Evolutionary conservation across 2,797 vertebrate species (phyloP), one percentile per base, ranked within the genome.

Genomic region (Silurus lanzhouensis): DNA sequence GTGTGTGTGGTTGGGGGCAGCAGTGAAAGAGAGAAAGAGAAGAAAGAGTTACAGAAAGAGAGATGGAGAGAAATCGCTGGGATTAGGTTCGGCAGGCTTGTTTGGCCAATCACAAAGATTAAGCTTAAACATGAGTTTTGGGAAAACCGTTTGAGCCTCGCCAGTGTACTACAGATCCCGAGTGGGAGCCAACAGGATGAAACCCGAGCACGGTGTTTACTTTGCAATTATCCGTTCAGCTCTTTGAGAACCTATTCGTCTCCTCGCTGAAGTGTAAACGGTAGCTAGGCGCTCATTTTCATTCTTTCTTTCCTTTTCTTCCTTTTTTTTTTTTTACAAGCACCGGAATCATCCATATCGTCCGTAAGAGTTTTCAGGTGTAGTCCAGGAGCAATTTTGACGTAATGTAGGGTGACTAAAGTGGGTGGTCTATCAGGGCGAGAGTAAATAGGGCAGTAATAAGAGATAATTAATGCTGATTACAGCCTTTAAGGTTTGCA

Each of bases 211-310:
- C 38, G n/a, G 46, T 83, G 83, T 87, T 87, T 87, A 72, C 67
- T 81, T 75, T 87, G 76, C 85, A 87, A 87, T 87, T 83, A 87
- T 81, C 85, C 82, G 68, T 83, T 80, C 85, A 74, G 81, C 85
- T 86, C 74, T 79, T 78, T 31, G 71, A 86, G 66, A 64, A 71
- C 66, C 60, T 71, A 68, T 78, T 77, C 60, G 70, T 68, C 63
- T 79, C 44, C 17, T 70, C 25, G 67, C 58, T 83, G 76, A 86
- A 79, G 82, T 74, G 76, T 58, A 80, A 86, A 83, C 82, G 74
- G 85, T 70, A 86, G 85, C 85, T 83, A 76, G 57, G 55, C 71
- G 81, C 52, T 55, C 38, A 5, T 71, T 79, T 83, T 63, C 60
- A 20, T 64, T 27, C 48, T 46, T 66, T 55, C 46, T 46, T 58